Evolutionary conservation across 92 coral and sea anemone species (phyloP), one percentile per base, ranked within the genome.

Genomic region (Phymanthus crucifer): DNA sequence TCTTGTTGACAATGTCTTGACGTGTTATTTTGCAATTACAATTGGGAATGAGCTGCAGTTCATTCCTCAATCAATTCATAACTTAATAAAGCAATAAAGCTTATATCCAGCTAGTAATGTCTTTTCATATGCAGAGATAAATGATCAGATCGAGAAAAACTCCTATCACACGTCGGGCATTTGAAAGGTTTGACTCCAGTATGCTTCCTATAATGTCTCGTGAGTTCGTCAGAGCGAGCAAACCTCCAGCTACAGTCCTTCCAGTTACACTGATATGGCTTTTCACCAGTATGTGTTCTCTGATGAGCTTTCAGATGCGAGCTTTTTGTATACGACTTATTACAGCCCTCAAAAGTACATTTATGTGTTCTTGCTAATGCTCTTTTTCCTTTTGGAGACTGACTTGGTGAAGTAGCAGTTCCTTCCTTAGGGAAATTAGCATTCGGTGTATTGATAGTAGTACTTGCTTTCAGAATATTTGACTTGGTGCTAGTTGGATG

Each of bases 291-390:
- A 48, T 96, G 99, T 66, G 99, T 96, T 85, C 99, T 78, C 67
- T 93, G 98, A 70, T 96, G 99, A n/a, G 99, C 99, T 76, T 96
- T 96, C 1, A 96, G 91, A 84, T 96, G 99, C 47, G 99, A 96
- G 81, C 99, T 96, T 75, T 96, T 96, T 1, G 99, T 96, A 47
- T 96, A 93, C 0, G 99, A 96, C 50, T 96, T 96, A 80, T 96
- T 94, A 36, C 99, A 96, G 32, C 99, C 99, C 75, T 94, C 98
- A 69, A 91, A 96, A 57, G 98, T 91, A 72, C 99, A 96, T 88
- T 94, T 93, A 50, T 96, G 99, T 72, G 99, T 93, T 64, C 99
- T 93, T 3, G 99, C 99, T 66, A 96, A 80, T 31, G 99, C 89
- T 81, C 88, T 81, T 78, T 96, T 96, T 37, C 94, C 95, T 75